Evolutionary conservation across 2,888 invertebrate species (phyloP), one percentile per base, ranked within the genome.

Genomic region (Deilephila elpenor): DNA sequence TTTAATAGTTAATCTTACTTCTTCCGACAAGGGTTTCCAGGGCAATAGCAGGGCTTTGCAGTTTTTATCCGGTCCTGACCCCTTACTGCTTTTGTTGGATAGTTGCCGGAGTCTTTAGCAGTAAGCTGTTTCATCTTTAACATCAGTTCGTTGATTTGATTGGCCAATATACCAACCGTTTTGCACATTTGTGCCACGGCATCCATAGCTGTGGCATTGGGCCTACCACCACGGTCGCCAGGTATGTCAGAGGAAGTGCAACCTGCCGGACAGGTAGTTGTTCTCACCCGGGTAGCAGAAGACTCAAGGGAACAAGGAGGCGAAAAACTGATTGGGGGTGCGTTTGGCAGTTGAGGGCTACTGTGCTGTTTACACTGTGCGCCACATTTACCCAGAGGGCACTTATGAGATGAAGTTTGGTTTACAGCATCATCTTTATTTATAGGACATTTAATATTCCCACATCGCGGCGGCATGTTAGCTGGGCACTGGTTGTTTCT

Each of bases 401-500:
- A 86, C 3, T 78, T 72, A 11, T 59, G 64, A 6, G 64, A 73
- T 3, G 76, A 76, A 17, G 76, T 78, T 44, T 83, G 80, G 51
- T 75, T 78, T 37, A 75, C 74, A 71, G 61, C 56, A 8, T 71
- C 61, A 3, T 25, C 73, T 73, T 71, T 71, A 25, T 87, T 86
- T 0, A 73, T 79, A 0, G 88, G 88, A 44, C 90, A 90, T 1
- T 17, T 71, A 0, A 3, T 32, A 37, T 85, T 85, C 0, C 78
- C 80, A 74, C 90, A 91, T 7, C 78, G 82, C 0, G 91, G 90
- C 0, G 88, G 86, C 1, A 73, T 75, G 67, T 91, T 89, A 0
- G 91, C 91, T 0, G 92, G 91, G 70, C 92, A 92, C 59, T 78
- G 64, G 0, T 81, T 62, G 37, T 90, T 91, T 0, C 80, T 86